phyloP scores from a whole-genome alignment of 2,888 invertebrate species.

The Drosophila kambysellisi region DNA sequence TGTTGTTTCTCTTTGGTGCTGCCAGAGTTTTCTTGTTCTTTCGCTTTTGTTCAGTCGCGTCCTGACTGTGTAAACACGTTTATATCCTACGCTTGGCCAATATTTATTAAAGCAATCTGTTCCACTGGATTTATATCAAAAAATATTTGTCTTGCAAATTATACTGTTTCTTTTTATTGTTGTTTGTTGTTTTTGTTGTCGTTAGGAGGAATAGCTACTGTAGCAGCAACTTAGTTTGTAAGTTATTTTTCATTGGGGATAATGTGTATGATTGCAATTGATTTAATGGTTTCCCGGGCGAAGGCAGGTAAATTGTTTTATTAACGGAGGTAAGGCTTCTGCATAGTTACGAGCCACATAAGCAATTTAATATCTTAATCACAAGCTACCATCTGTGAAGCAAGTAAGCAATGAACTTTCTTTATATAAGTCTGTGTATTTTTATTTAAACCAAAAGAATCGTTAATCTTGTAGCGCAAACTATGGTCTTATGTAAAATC shows the following conservation, averaged over 20 bases:
- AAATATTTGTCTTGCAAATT: constrained; percentile 72
- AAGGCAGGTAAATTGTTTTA: constrained; percentile 5
- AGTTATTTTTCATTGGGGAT: constrained; percentile 12
- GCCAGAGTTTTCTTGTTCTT: constrained; percentile 16
- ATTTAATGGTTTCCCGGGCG: constrained; percentile 7
- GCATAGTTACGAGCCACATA: background rate
- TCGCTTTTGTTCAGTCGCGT: constrained; percentile 15
- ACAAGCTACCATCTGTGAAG: background rate
- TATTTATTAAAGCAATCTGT: constrained; percentile 80
- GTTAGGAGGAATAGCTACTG: background rate
- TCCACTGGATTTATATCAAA: constrained; percentile 70
- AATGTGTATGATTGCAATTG: constrained; percentile 16
- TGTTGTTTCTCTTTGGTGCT: constrained; percentile 30
- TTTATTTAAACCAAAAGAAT: constrained; percentile 21
- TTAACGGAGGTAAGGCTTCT: background rate
- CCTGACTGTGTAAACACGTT: constrained; percentile 69
- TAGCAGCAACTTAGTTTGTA: constrained; percentile 22
- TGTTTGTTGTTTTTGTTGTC: constrained; percentile 6
- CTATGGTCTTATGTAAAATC: constrained; percentile 14
- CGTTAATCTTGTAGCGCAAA: constrained; percentile 40
- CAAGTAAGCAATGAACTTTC: background rate
- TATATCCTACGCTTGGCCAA: constrained; percentile 53
- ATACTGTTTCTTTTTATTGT: constrained; percentile 30
- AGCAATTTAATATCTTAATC: background rate
- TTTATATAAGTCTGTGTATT: background rate